These are phyloP conservation scores for Noctua comes DNA, from an alignment of 2,888 invertebrate species.

Conservation along the genomic window DNA sequence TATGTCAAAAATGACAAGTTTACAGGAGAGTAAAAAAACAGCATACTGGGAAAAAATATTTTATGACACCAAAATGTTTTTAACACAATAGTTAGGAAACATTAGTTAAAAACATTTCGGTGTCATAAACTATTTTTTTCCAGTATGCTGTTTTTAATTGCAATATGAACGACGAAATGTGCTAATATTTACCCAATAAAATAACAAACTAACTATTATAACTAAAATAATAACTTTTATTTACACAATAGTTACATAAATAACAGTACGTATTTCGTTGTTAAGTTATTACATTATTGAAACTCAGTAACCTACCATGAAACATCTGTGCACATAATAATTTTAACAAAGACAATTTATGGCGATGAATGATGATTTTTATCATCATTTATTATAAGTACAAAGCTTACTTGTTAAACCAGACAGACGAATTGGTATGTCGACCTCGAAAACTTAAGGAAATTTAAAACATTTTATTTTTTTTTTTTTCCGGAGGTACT, in stretches of 20 bases:
- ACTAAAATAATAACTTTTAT: background rate
- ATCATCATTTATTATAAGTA: background rate
- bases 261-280: background rate
- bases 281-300: background rate
- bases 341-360: background rate
- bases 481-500: no score
- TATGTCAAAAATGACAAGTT: no score
- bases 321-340: slow-evolving; percentile 13
- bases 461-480: background rate
- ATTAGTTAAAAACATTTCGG: no score
- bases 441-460: background rate
- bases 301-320: background rate
- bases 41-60: no score
- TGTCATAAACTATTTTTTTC: no score
- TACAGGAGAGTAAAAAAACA: no score
- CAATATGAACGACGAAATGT: no score
- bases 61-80: no score
- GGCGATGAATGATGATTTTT: background rate
- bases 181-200: background rate
- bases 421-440: background rate
- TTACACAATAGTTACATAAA: background rate
- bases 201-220: background rate
- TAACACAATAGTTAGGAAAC: no score
- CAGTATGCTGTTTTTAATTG: no score
- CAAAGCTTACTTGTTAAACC: background rate